phyloP scores from a whole-genome alignment of 2,113 vertebrate species.

The Anseranas semipalmata region DNA sequence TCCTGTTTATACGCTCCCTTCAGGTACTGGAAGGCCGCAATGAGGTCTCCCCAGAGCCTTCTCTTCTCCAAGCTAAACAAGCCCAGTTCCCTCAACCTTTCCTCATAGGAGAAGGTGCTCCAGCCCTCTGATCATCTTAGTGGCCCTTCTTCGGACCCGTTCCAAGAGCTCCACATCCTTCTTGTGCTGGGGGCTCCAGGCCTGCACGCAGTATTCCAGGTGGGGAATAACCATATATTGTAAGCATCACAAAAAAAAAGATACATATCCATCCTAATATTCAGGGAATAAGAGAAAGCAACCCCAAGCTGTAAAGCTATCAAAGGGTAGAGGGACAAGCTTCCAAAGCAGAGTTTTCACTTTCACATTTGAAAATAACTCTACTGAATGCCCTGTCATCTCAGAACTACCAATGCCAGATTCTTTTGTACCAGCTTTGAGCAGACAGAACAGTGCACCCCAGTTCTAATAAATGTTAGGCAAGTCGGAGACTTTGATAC shows the following conservation, averaged over 20 bases:
- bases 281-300: background rate
- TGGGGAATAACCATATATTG: background rate
- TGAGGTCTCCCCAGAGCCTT: too few species aligned
- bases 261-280: background rate
- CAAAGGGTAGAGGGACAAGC: background rate
- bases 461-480: background rate
- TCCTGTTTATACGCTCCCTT: too few species aligned
- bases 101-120: too few species aligned
- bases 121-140: too few species aligned
- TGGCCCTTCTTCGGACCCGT: too few species aligned
- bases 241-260: background rate
- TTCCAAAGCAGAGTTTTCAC: background rate
- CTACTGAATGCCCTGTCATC: background rate
- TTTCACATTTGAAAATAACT: background rate
- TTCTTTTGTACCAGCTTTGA: background rate
- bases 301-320: background rate
- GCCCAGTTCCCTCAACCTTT: too few species aligned
- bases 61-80: too few species aligned
- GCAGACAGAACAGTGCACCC: background rate
- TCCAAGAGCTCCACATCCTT: too few species aligned
- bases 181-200: too few species aligned
- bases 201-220: too few species aligned
- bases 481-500: background rate
- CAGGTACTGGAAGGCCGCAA: too few species aligned
- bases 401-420: background rate